A percentile compares a stretch with the other conserved stretches of the same genome.
Evolutionary conservation across 53 echinoderm and acorn worm genomes (phyloP).

Genomic region (Zoroaster sp.): DNA sequence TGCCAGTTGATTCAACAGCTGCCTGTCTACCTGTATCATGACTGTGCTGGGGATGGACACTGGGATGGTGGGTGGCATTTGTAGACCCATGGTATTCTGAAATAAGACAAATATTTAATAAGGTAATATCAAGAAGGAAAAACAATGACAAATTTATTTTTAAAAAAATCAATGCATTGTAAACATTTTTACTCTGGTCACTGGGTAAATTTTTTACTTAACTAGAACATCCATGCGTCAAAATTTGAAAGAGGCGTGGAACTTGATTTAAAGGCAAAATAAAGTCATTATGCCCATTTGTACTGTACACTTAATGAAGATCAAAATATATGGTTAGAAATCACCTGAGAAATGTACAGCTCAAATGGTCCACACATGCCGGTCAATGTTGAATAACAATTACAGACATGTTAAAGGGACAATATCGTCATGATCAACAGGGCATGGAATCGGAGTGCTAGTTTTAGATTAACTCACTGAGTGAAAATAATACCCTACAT

Average conservation of each 20-base stretch:
- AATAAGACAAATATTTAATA: neutral
- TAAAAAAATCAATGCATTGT: neutral
- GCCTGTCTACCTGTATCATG: constrained; percentile 38
- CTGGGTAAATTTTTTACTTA: too few relatives aligned
- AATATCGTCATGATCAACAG: too few relatives aligned
- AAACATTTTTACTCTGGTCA: neutral
- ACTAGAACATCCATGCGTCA: neutral
- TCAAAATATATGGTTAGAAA: neutral
- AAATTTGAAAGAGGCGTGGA: neutral
- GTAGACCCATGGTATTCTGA: constrained; percentile 11
- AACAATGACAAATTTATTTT: neutral
- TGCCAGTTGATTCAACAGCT: constrained; percentile 30
- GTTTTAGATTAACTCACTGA: too few relatives aligned
- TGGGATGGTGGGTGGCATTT: constrained; percentile 17
- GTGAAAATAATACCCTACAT: too few relatives aligned
- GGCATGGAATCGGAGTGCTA: too few relatives aligned
- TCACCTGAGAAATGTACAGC: too few relatives aligned
- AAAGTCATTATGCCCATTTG: neutral
- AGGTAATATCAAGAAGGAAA: neutral
- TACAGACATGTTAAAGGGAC: too few relatives aligned
- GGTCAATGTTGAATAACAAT: too few relatives aligned
- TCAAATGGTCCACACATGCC: too few relatives aligned
- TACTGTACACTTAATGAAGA: neutral
- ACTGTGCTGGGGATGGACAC: constrained; percentile 11
- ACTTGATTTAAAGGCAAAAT: neutral